phyloP scores from a whole-genome alignment of 2,113 vertebrate species.

The Seriola quinqueradiata region DNA sequence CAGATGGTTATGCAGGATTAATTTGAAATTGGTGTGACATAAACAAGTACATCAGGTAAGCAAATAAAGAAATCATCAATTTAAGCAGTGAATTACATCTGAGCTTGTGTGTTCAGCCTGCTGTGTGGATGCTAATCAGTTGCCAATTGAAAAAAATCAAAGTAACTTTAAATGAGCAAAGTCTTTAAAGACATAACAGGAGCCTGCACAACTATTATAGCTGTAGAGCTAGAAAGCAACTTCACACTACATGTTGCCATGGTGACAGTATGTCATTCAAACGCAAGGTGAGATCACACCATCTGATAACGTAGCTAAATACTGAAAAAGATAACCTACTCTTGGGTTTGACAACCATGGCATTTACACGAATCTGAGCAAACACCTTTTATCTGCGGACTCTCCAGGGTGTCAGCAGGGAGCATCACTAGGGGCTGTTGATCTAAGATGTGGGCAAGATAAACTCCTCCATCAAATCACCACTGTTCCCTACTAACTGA shows the following conservation, averaged over 20 bases:
- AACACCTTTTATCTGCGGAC: conserved; percentile 77
- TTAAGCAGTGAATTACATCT: neutral
- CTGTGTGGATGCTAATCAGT: neutral
- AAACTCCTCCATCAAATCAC: conserved; percentile 51
- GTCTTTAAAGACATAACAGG: neutral
- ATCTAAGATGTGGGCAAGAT: conserved; percentile 77
- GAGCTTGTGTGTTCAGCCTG: neutral
- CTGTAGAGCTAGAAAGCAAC: conserved; percentile 6
- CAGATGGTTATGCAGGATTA: neutral
- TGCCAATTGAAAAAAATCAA: neutral
- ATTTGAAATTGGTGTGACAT: conserved; percentile 9
- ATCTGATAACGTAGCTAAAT: conserved; percentile 65
- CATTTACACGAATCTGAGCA: conserved; percentile 81
- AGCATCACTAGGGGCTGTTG: conserved; percentile 73
- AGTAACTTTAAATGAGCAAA: neutral
- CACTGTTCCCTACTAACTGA: conserved; percentile 11
- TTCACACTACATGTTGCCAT: conserved; percentile 27
- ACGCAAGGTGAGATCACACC: conserved; percentile 42
- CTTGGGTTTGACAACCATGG: conserved; percentile 76
- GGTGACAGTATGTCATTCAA: conserved; percentile 55
- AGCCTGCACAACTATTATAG: neutral
- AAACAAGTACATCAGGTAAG: neutral
- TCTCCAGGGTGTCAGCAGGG: conserved; percentile 63
- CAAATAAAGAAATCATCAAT: neutral
- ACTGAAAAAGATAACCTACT: conserved; percentile 61